Evolutionary conservation across 2,113 vertebrate species (phyloP).

Genomic region (Nothobranchius kuhntae): DNA sequence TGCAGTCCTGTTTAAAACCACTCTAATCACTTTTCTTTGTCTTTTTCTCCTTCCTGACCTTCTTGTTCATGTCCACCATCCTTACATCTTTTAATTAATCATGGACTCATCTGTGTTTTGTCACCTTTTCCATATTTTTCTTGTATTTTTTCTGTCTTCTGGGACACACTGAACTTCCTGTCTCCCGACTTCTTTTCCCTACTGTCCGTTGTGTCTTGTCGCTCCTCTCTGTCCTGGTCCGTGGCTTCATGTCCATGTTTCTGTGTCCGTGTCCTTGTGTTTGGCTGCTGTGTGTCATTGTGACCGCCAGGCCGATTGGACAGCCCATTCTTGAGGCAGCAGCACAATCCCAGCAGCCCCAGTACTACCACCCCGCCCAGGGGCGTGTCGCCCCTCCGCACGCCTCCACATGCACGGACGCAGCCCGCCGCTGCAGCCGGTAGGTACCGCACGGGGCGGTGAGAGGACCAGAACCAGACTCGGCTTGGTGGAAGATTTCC

Average conservation of each 20-base stretch:
- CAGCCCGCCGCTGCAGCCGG: constrained; percentile 72
- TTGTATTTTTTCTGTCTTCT: not conserved
- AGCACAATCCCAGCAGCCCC: constrained; percentile 87
- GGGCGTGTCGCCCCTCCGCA: constrained; percentile 80
- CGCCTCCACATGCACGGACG: constrained; percentile 64
- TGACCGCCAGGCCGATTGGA: constrained; percentile 91
- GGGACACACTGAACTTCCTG: constrained; percentile 1
- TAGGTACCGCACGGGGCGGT: constrained; percentile 72
- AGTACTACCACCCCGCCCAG: constrained; percentile 84
- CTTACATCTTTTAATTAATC: constrained; percentile 1
- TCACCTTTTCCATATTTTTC: not conserved
- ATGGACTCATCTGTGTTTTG: not conserved
- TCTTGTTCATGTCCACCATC: constrained; percentile 25
- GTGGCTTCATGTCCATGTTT: constrained; percentile 64
- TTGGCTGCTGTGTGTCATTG: constrained; percentile 35
- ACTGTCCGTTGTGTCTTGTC: constrained; percentile 9
- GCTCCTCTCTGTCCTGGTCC: constrained; percentile 33
- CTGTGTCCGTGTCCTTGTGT: constrained; percentile 43
- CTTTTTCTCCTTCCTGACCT: constrained; percentile 17
- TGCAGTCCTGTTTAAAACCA: constrained; percentile 24
- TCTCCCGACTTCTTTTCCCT: constrained; percentile 5
- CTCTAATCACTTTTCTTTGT: constrained; percentile 59
- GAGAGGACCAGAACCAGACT: not conserved
- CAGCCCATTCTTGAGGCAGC: constrained; percentile 98
- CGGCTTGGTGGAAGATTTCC: constrained; percentile 2